These are phyloP conservation scores for Nettapus auritus DNA, from an alignment of 2,113 vertebrate species.

Conservation along the genomic window DNA sequence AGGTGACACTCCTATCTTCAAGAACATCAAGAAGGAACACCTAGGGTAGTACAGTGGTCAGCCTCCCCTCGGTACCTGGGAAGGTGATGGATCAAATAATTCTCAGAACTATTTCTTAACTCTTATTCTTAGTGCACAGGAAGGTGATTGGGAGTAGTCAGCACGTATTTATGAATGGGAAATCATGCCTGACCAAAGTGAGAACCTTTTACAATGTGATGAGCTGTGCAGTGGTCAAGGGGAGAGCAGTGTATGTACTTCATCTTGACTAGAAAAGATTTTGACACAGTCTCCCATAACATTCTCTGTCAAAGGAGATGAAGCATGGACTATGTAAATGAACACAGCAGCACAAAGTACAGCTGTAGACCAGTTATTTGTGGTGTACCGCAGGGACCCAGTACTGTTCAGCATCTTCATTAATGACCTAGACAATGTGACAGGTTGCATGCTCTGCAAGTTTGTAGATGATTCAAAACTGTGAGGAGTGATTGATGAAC, in stretches of 20 bases:
- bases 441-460: background rate
- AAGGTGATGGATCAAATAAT: background rate
- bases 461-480: background rate
- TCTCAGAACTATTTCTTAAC: background rate
- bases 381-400: rapidly evolving
- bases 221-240: background rate
- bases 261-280: background rate
- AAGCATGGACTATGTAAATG: background rate
- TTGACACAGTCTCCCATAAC: background rate
- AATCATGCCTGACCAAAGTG: background rate
- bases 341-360: background rate
- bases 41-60: background rate
- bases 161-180: background rate
- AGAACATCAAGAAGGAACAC: background rate
- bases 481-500: background rate
- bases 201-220: background rate
- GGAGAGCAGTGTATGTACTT: background rate
- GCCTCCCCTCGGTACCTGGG: background rate
- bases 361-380: background rate
- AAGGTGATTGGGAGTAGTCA: background rate
- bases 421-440: background rate
- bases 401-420: background rate
- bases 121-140: background rate
- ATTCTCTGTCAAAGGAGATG: background rate
- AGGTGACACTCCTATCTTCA: background rate